Conservation (phyloP, 2,888 invertebrate species). For the Steinernema scapterisci region DNA sequence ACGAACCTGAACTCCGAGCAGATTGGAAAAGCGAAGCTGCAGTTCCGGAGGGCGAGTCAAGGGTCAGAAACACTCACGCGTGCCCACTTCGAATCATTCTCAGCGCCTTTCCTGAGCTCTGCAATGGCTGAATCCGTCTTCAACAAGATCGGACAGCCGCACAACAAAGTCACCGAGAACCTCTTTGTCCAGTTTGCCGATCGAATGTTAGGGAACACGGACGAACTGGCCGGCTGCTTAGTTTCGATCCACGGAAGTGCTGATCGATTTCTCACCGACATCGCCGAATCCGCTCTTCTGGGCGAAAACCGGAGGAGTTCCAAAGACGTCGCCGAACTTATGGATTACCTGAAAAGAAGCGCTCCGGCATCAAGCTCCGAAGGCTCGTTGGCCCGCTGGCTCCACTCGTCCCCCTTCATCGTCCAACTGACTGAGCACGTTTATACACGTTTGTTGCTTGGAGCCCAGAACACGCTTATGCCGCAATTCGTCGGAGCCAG, state of each 20-base stretch:
- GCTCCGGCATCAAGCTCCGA: background rate
- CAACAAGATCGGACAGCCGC: slow-evolving; percentile 7
- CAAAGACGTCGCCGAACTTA: background rate
- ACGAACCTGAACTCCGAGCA: slow-evolving; percentile 7
- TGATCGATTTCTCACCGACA: slow-evolving; percentile 11
- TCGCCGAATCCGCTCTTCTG: background rate
- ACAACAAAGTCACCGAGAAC: slow-evolving; percentile 15
- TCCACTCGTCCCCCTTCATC: background rate
- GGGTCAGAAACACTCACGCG: background rate
- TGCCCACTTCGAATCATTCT: background rate
- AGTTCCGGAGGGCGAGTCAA: slow-evolving; percentile 8
- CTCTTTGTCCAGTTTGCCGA: slow-evolving; percentile 17
- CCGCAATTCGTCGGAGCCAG: slow-evolving; percentile 24
- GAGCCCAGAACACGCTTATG: background rate
- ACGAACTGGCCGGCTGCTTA: slow-evolving; percentile 1
- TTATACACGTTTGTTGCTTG: slow-evolving; percentile 21
- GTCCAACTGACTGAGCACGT: slow-evolving; percentile 15
- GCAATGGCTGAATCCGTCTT: slow-evolving; percentile 9
- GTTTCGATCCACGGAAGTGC: background rate
- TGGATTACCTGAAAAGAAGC: background rate
- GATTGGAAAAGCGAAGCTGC: slow-evolving; percentile 14
- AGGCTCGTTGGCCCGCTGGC: background rate
- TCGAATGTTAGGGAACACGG: background rate
- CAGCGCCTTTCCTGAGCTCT: background rate
- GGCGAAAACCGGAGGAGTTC: background rate